Percentiles rank a stretch among this genome's conserved stretches.
Evolutionary conservation across 2,113 vertebrate species (phyloP).

Genomic region (Phaethornis superciliosus): DNA sequence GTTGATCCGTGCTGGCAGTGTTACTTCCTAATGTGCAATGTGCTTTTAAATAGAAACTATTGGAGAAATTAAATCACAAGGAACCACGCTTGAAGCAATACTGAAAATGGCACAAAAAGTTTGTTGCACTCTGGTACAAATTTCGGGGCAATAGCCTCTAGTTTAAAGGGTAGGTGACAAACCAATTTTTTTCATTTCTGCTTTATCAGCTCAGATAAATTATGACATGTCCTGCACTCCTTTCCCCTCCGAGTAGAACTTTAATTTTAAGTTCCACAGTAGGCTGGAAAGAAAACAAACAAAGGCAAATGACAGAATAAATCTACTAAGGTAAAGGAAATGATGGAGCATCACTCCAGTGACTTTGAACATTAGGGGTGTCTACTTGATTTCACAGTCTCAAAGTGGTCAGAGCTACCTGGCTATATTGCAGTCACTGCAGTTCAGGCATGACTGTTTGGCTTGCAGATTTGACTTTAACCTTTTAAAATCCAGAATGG

Average conservation of each 20-base stretch:
- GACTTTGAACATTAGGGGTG: background rate
- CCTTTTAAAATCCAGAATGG: background rate
- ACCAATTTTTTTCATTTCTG: background rate
- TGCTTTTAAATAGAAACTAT: background rate
- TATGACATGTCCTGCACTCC: background rate
- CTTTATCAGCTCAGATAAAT: background rate
- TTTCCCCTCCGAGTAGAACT: background rate
- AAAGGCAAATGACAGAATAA: background rate
- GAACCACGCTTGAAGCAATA: conserved; percentile 1
- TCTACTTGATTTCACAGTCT: background rate
- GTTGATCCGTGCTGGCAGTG: rapidly evolving
- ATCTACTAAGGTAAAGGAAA: background rate
- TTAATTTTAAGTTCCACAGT: background rate
- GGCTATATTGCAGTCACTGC: background rate
- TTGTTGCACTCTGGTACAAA: background rate
- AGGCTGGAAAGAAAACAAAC: background rate
- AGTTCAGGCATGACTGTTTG: background rate
- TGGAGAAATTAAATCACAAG: background rate
- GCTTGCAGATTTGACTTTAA: background rate
- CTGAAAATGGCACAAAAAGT: background rate
- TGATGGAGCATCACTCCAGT: rapidly evolving
- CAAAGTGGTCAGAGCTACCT: background rate
- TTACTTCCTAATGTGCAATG: background rate
- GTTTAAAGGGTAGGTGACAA: background rate
- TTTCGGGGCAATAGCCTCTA: background rate